Evolutionary conservation across 2,888 invertebrate species (phyloP).

Genomic region (Diaprepes abbreviatus): DNA sequence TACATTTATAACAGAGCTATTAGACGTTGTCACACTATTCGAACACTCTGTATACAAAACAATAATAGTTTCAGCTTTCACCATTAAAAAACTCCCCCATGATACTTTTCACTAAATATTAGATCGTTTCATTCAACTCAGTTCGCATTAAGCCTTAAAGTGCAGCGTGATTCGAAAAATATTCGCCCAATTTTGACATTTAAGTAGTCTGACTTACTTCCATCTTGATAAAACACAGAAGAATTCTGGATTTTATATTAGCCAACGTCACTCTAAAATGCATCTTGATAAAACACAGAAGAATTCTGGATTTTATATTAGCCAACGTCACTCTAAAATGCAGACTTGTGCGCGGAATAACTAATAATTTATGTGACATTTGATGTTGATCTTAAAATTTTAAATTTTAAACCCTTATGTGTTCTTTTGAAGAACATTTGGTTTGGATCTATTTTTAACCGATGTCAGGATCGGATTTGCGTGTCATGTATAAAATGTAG

Average conservation of each 20-base stretch:
- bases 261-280: conserved; percentile 8
- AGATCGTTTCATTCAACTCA: too few species aligned
- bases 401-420: background rate
- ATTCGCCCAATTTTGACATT: background rate
- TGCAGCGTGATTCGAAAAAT: too few species aligned
- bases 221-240: background rate
- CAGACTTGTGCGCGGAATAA: conserved; percentile 26
- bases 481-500: too few species aligned
- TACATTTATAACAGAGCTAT: too few species aligned
- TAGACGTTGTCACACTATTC: too few species aligned
- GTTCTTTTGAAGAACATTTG: background rate
- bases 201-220: background rate
- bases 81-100: too few species aligned
- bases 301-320: conserved; percentile 1
- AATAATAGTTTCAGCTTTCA: too few species aligned
- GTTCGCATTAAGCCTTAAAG: too few species aligned
- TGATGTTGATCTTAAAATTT: background rate
- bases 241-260: conserved; percentile 1
- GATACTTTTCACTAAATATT: too few species aligned
- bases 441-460: background rate
- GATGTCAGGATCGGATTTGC: background rate
- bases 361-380: conserved; percentile 15
- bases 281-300: background rate
- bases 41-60: too few species aligned
- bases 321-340: conserved; percentile 8